phyloP scores from a whole-genome alignment of 2,888 invertebrate genomes.

The Frankliniella intonsa region DNA sequence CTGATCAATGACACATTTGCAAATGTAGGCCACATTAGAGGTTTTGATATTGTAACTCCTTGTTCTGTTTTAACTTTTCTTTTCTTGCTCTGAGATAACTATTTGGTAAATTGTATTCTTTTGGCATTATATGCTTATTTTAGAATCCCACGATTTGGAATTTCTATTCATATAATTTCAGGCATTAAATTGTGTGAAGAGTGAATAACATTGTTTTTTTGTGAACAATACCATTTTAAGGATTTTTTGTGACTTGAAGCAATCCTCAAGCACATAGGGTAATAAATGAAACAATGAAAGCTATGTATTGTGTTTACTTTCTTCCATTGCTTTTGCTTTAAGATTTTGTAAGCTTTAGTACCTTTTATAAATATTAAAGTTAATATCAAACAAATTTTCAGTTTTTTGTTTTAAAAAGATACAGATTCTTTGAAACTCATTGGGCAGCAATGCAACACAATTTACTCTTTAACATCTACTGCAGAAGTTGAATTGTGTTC shows the following conservation, averaged over 20 bases:
- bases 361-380: slow-evolving; percentile 10
- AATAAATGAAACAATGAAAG: slow-evolving; percentile 24
- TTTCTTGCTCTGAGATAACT: background rate
- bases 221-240: background rate
- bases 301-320: slow-evolving; percentile 13
- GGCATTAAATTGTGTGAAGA: slow-evolving; percentile 9
- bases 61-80: background rate
- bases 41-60: slow-evolving; percentile 7
- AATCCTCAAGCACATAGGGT: slow-evolving; percentile 8
- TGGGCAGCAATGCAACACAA: no score
- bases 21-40: background rate
- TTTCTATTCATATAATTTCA: background rate
- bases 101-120: background rate
- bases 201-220: background rate
- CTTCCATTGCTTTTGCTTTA: slow-evolving; percentile 19
- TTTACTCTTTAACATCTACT: no score
- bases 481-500: background rate
- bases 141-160: background rate
- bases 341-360: slow-evolving; percentile 19
- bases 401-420: background rate
- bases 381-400: background rate
- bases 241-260: slow-evolving; percentile 6
- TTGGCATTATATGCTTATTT: background rate
- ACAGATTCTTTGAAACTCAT: no score
- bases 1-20: slow-evolving; percentile 8